Base-by-base conservation (phyloP, 2,888 invertebrate genomes). In the Tetragonula carbonaria region DNA sequence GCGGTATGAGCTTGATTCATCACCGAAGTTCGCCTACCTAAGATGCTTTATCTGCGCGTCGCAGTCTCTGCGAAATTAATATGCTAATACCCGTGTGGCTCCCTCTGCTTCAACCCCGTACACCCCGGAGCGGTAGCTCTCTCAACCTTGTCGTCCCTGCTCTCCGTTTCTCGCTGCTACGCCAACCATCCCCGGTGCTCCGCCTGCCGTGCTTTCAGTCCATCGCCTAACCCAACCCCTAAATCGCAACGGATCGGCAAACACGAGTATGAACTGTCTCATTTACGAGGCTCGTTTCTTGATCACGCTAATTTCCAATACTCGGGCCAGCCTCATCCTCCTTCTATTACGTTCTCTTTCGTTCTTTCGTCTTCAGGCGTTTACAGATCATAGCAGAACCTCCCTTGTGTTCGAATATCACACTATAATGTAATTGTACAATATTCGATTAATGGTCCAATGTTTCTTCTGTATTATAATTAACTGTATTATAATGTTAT, bases 11-110 rank as follows among this genome's bases (percentile, higher is more conserved):
- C 94, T 93, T 94, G 94, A 94, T 94, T 94, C 94, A 94, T 94
- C 93, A 93, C 93, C 91, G 90, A 94, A 94, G 93, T 94, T 94
- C 92, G 92, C 93, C 90, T 92, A 93, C 93, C 92, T 94, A 94
- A 94, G 94, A 94, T 94, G 94, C 93, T 94, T 94, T 94, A 94
- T 94, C 94, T 94, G 92, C 93, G 92, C 91, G 90, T 92, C 93
- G 93, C 93, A 94, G 93, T 93, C 94, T 93, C 93, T 90, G 90
- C 90, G 92, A 93, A 94, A 94, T 94, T 94, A 94, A 94, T 94
- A 94, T 94, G 94, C 93, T 94, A 94, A 94, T 94, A 93, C 92
- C 90, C 88, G 82, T 86, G 87, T 87, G 88, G 85, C 82, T 80
- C 89, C 84, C 89, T 83, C 87, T 76, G 80, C 85, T 82, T 74